Conservation (phyloP, 2,113 vertebrate genomes). For the Dromiciops gliroides region DNA sequence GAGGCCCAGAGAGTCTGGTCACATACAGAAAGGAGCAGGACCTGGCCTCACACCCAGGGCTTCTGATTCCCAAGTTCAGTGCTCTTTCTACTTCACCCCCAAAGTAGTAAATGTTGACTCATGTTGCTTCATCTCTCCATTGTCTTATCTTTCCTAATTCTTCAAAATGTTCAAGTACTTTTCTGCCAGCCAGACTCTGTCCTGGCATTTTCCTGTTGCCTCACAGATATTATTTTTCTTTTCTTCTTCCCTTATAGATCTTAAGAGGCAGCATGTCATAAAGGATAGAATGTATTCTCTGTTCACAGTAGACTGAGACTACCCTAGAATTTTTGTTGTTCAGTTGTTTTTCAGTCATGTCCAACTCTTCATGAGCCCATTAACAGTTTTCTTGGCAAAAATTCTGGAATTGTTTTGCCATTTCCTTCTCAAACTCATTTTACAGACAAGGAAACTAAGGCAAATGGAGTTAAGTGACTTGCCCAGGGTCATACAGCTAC, state of each 20-base stretch:
- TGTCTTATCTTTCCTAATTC: background rate
- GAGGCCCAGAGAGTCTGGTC: background rate
- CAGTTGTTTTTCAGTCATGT: background rate
- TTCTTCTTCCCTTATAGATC: background rate
- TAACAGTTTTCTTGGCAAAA: background rate
- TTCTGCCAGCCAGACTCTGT: background rate
- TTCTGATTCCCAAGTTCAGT: background rate
- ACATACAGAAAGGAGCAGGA: background rate
- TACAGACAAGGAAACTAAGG: background rate
- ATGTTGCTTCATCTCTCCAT: background rate
- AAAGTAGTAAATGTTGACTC: background rate
- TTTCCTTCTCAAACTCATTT: background rate
- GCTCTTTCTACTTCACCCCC: background rate
- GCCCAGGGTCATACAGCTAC: background rate
- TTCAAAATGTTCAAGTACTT: background rate
- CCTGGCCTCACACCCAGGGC: background rate
- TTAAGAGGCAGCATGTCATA: background rate
- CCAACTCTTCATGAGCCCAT: background rate
- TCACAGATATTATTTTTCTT: background rate
- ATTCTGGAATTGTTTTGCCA: background rate
- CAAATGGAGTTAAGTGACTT: background rate
- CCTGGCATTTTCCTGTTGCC: background rate
- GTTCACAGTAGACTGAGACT: background rate
- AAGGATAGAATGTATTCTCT: background rate
- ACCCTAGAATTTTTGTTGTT: background rate